Base-by-base conservation (phyloP, 1,140 invertebrate genomes). In the Panulirus ornatus region DNA sequence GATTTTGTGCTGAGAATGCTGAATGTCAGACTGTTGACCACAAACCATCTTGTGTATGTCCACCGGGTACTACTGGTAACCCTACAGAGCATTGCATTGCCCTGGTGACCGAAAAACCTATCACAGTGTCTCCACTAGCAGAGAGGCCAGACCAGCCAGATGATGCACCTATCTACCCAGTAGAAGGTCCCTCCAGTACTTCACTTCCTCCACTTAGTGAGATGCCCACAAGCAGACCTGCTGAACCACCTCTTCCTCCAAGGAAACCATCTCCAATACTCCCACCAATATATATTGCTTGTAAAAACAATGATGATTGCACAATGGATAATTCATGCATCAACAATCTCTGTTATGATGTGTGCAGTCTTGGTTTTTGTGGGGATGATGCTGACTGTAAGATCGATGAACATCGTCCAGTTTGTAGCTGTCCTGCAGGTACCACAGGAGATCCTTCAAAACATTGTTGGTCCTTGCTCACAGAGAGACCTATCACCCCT, bases 1-100 rank as follows among this genome's bases (percentile, higher is more conserved):
- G 97, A 92, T 96, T 97, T 93, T 98, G 97, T 93, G 98, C 97
- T 40, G 95, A 95, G 51, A 97, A 98, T 93, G 96, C 97, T 11
- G 95, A 96, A 89, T 98, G 98, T 92, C 95, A 96, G 47, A 96
- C 98, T 0, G 95, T 95, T 90, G 96, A 97, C 91, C 97, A 98
- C 92, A 95, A 97, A 70, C 92, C 93, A 9, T 81, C 88, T n/a
- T 94, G 93, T 84, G 91, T 92, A 75, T 94, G 93, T 82, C 92
- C 92, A 79, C 90, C 92, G 1, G 93, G 91, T 16, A 89, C 87
- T 27, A 89, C 87, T 11, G 87, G 87, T 5, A 89, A 89, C n/a
- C 87, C 87, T 30, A 89, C 87, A 75, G 36, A 54, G 19, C 19
- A 84, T 2, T 89, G 87, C 47, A 82, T 19, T 27, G 87, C 91